Conservation (phyloP, 2,888 invertebrate genomes). For the Agonopterix subpropinquella region DNA sequence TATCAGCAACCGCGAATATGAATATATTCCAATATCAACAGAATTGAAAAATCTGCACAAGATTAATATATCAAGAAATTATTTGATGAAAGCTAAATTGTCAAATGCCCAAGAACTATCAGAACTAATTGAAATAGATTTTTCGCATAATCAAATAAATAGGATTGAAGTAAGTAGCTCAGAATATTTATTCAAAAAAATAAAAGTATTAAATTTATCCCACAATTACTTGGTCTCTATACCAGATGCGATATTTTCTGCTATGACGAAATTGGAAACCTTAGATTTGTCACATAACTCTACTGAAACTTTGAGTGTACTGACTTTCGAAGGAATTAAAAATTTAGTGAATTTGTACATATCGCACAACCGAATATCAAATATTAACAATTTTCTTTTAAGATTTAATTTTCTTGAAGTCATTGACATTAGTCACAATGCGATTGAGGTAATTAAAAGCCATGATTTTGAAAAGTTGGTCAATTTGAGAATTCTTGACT, state of each 20-base stretch:
- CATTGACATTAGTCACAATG: slow-evolving; percentile 38
- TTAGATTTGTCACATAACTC: slow-evolving; percentile 47
- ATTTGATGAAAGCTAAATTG: slow-evolving; percentile 27
- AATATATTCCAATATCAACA: slow-evolving; percentile 18
- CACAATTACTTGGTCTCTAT: slow-evolving; percentile 36
- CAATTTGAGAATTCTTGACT: slow-evolving; percentile 27
- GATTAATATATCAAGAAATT: slow-evolving; percentile 37
- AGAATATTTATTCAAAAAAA: slow-evolving; percentile 16
- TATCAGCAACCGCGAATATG: slow-evolving; percentile 26
- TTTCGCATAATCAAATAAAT: slow-evolving; percentile 41
- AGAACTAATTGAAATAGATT: slow-evolving; percentile 30
- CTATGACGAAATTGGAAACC: slow-evolving; percentile 25
- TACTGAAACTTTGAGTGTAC: slow-evolving; percentile 25
- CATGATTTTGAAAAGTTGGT: slow-evolving; percentile 33
- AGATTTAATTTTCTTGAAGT: slow-evolving; percentile 33
- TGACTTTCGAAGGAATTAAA: slow-evolving; percentile 44
- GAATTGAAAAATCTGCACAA: slow-evolving; percentile 25
- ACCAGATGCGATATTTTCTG: slow-evolving; percentile 33
- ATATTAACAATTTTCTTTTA: slow-evolving; percentile 38
- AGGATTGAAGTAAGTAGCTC: slow-evolving; percentile 17
- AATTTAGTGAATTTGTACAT: slow-evolving; percentile 34
- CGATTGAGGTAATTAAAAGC: slow-evolving; percentile 24
- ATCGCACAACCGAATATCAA: slow-evolving; percentile 35
- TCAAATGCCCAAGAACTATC: slow-evolving; percentile 23
- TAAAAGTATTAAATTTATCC: slow-evolving; percentile 38